Base-by-base conservation (phyloP, 2,888 invertebrate genomes). In the Chrysina gloriosa region DNA sequence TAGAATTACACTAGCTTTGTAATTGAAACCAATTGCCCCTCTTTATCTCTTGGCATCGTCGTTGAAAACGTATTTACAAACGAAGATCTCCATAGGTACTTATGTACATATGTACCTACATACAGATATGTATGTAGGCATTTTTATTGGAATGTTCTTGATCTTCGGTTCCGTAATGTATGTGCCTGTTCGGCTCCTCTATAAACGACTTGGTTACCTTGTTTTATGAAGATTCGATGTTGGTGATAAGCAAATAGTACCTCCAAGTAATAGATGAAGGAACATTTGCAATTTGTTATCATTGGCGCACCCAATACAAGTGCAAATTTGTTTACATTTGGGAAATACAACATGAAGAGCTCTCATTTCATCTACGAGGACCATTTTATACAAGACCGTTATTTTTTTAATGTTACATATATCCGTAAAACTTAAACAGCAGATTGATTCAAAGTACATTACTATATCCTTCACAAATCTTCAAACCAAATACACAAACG, bases 41-140 rank as follows among this genome's bases (percentile, higher is more conserved):
- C 16, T 52, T 52, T 52, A 29, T 52, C 50, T 52, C 19, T 52
- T 29, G 23, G 29, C 50, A 52, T 52, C 5, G 29, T 52, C 50
- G 29, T 52, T 52, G 14, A 27, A 29, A 52, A 29, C 3, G 14
- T 16, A 52, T 52, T 52, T 27, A 52, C 29, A n/a, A 14, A 6
- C 3, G 42, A 19, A 42, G 42, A 42, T 42, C 50, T 29, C 14
- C 14, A 14, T n/a, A n/a, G 2, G 29, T 27, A 19, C 29, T 21
- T 14, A 29, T 29, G 7, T 31, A 52, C 27, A 11, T 11, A n/a
- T n/a, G 29, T 27, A 19, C 29, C 14, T 14, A 29, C 16, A 14
- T 31, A 52, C 27, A 11, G 11, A 2, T 47, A 47, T 47, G 16
- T 6, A 19, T 1, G 45, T 16, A 45, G 3, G 48, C 2, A 14